These are phyloP conservation scores for Ephydatia muelleri DNA, from an alignment of 37 sponge, comb jelly and placozoan species.

Conservation along the genomic window DNA sequence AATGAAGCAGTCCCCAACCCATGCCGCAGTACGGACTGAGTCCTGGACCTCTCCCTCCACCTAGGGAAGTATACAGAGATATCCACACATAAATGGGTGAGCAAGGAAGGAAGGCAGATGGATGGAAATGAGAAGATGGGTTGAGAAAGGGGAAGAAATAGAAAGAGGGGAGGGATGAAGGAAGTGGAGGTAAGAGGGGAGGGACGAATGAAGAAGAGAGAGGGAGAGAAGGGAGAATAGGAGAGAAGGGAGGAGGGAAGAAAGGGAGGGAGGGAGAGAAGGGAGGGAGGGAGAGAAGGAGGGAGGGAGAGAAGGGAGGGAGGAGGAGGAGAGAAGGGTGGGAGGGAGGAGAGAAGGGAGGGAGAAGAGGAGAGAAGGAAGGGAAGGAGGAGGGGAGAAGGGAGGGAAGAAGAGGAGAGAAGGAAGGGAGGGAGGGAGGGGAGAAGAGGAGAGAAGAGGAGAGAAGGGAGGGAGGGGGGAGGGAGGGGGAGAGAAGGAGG, in stretches of 20 bases:
- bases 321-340: not conserved
- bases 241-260: not conserved
- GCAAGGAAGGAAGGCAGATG: not conserved
- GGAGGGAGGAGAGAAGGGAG: not conserved
- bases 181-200: not conserved
- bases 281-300: not conserved
- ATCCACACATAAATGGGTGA: too few species aligned
- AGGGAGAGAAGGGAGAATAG: not conserved
- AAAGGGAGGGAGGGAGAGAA: not conserved
- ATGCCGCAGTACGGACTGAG: constrained; percentile 77
- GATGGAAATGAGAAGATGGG: not conserved
- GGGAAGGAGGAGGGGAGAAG: constrained; percentile 5
- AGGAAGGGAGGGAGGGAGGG: not conserved
- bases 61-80: constrained; percentile 7
- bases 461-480: not conserved
- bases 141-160: not conserved
- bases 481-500: not conserved
- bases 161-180: not conserved
- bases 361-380: not conserved
- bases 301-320: not conserved
- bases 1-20: constrained; percentile 98
- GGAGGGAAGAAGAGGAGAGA: not conserved
- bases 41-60: constrained; percentile 80
- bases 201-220: not conserved
- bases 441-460: not conserved